These are phyloP conservation scores for Dasysyrphus tricinctus DNA, from an alignment of 2,888 invertebrate genomes.

Conservation along the genomic window DNA sequence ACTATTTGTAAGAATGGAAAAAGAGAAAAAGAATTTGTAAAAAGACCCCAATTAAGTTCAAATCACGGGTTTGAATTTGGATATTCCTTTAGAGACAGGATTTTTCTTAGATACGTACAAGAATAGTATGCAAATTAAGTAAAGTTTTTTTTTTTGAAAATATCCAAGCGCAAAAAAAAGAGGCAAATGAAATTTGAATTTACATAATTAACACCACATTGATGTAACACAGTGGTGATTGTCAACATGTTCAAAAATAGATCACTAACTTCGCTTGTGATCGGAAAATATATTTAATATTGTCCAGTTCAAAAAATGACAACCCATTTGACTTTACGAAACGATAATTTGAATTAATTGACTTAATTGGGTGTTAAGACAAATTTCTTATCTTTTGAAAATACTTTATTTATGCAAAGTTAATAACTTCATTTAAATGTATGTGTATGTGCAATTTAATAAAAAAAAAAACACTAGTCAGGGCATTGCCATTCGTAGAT, in stretches of 20 bases:
- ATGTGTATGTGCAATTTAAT: conserved; percentile 72
- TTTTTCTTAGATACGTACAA: conserved; percentile 55
- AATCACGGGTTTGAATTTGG: too few relatives aligned
- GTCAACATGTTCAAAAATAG: conserved; percentile 47
- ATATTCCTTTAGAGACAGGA: too few relatives aligned
- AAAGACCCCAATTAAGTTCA: conserved; percentile 83
- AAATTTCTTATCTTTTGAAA: conserved; percentile 20
- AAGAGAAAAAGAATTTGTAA: conserved; percentile 49
- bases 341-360: conserved; percentile 3
- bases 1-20: conserved; percentile 53
- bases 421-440: conserved; percentile 1
- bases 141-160: conserved; percentile 16
- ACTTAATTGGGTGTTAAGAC: conserved; percentile 58
- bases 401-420: background rate
- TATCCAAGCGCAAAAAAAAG: conserved; percentile 19
- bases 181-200: conserved; percentile 30
- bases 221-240: conserved; percentile 39
- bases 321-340: background rate
- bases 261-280: conserved; percentile 2
- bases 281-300: background rate
- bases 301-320: background rate
- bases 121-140: conserved; percentile 50
- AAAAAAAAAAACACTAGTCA: conserved; percentile 86
- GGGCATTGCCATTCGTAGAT: conserved; percentile 90
- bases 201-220: conserved; percentile 57